Evolutionary conservation across 2,888 invertebrate genomes (phyloP).

Genomic region (Sabatieria punctata): DNA sequence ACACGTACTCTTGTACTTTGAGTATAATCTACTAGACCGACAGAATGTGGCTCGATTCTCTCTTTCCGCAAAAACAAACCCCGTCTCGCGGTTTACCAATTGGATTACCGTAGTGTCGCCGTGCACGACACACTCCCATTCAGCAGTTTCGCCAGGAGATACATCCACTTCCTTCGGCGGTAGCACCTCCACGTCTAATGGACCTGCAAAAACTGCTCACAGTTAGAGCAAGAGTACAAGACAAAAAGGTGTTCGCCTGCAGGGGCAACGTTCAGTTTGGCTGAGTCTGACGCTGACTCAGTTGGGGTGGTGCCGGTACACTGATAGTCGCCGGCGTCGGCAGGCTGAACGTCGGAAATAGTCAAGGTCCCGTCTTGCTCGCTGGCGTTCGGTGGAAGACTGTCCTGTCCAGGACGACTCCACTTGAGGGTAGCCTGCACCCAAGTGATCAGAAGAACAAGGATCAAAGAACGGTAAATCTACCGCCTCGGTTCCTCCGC

Average conservation of each 20-base stretch:
- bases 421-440: conserved; percentile 40
- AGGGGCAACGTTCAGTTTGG: conserved; percentile 22
- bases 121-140: background rate
- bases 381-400: conserved; percentile 19
- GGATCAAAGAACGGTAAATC: conserved; percentile 11
- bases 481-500: conserved; percentile 16
- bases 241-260: too few relatives aligned
- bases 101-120: too few relatives aligned
- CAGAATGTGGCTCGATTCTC: too few relatives aligned
- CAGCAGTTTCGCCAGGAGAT: background rate
- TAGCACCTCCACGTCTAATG: too few relatives aligned
- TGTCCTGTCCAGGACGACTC: conserved; percentile 49
- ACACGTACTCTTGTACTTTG: too few relatives aligned
- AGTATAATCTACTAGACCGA: too few relatives aligned
- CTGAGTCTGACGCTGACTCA: conserved; percentile 29
- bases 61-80: too few relatives aligned
- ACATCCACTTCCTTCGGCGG: background rate
- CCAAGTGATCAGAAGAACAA: background rate
- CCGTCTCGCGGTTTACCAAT: too few relatives aligned
- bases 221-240: too few relatives aligned
- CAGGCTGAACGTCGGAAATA: conserved; percentile 30
- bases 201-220: too few relatives aligned
- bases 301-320: conserved; percentile 34
- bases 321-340: conserved; percentile 35
- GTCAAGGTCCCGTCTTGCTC: conserved; percentile 31